A percentile compares a stretch with the other conserved stretches of the same genome.
Evolutionary conservation across 1,140 invertebrate genomes (phyloP).

Genomic region (Drosophila sucinea): DNA sequence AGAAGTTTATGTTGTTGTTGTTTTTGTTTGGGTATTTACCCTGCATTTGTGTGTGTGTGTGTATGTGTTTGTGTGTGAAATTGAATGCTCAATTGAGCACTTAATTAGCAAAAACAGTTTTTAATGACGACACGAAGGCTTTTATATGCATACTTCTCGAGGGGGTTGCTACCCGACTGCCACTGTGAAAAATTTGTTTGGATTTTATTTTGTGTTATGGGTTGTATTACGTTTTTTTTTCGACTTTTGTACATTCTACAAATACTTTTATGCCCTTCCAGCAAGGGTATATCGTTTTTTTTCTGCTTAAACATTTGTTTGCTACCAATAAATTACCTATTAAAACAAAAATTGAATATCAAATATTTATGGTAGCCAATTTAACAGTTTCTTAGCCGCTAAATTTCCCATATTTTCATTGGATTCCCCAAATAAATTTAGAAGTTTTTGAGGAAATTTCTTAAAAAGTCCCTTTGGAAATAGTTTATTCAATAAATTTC

Average conservation of each 20-base stretch:
- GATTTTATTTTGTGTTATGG: conserved; percentile 2
- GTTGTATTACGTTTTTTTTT: conserved; percentile 2
- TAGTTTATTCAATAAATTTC: no score
- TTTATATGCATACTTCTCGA: conserved; percentile 61
- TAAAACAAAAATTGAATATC: no score
- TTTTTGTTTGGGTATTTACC: conserved; percentile 57
- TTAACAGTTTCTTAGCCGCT: no score
- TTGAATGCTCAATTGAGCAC: conserved; percentile 82
- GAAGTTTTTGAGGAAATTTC: no score
- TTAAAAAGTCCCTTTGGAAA: no score
- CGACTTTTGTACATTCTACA: conserved; percentile 1
- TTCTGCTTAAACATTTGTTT: no score
- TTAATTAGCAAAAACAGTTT: conserved; percentile 83
- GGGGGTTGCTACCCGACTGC: conserved; percentile 14
- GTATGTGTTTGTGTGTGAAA: conserved; percentile 66
- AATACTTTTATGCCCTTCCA: not conserved
- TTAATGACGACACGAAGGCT: conserved; percentile 81
- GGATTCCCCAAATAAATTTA: no score
- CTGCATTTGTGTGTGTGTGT: conserved; percentile 39
- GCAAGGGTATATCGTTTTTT: not conserved
- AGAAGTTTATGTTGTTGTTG: conserved; percentile 27
- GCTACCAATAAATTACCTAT: no score
- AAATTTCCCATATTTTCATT: no score
- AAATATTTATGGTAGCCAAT: no score
- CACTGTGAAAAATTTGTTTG: conserved; percentile 46